phyloP scores from a whole-genome alignment of 2,113 vertebrate genomes.

The Dipodomys merriami region DNA sequence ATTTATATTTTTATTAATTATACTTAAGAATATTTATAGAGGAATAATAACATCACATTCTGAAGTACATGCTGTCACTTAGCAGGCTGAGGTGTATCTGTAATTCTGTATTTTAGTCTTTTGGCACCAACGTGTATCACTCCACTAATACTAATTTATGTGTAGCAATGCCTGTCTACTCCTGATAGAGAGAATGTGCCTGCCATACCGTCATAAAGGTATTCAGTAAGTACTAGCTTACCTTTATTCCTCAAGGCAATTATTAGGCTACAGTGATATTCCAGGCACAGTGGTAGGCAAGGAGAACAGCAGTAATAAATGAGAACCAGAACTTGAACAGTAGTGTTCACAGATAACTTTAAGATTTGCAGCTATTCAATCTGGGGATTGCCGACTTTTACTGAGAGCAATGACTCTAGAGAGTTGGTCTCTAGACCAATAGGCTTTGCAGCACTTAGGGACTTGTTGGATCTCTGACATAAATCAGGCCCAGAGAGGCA shows the following conservation, averaged over 20 bases:
- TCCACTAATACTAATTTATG: background rate
- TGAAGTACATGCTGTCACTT: constrained; percentile 7
- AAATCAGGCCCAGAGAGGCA: no score
- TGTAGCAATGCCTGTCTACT: background rate
- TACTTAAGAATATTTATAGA: no score
- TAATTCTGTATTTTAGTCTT: background rate
- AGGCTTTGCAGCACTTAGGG: background rate
- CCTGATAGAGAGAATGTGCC: background rate
- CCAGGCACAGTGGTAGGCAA: background rate
- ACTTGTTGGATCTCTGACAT: background rate
- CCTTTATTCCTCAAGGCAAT: background rate
- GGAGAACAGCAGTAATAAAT: background rate
- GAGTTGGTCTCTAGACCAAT: rapidly evolving
- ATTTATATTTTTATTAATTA: background rate
- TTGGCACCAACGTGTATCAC: background rate
- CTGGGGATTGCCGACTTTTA: background rate
- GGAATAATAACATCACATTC: background rate
- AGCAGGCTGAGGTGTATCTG: background rate
- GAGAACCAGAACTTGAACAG: background rate
- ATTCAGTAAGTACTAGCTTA: background rate
- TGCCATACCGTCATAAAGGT: background rate
- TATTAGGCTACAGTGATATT: background rate
- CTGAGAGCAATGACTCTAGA: background rate
- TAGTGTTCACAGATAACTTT: background rate
- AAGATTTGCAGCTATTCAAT: background rate